Conservation (phyloP, 2,888 invertebrate genomes). For the Bellardia pandia region DNA sequence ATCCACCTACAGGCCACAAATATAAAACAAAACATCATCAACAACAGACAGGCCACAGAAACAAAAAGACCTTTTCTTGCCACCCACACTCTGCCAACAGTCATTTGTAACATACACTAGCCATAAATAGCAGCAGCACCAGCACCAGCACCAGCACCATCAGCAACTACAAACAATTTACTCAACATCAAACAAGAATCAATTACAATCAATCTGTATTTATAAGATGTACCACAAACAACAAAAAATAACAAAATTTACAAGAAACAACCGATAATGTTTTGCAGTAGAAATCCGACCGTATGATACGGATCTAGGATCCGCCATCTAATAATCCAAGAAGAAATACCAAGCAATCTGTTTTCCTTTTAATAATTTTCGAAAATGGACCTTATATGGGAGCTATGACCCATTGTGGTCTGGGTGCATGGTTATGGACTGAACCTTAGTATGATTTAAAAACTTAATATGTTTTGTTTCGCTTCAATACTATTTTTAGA, state of each 20-base stretch:
- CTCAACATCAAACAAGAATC: conserved; percentile 60
- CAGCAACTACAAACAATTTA: conserved; percentile 62
- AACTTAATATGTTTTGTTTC: no score
- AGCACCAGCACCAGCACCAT: conserved; percentile 13
- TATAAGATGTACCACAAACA: conserved; percentile 43
- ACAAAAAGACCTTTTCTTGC: conserved; percentile 25
- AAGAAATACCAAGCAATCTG: no score
- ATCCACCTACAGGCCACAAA: conserved; percentile 44
- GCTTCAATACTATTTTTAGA: no score
- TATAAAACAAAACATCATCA: conserved; percentile 18
- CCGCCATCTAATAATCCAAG: no score
- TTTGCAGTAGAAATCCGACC: no score
- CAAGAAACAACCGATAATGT: neutral
- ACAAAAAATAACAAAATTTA: neutral
- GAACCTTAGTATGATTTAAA: no score
- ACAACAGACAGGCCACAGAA: conserved; percentile 7
- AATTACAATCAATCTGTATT: conserved; percentile 73
- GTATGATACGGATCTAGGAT: no score
- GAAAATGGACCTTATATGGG: no score
- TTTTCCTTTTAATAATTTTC: no score
- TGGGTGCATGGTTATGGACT: no score
- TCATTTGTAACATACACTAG: conserved; percentile 53
- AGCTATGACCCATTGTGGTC: no score
- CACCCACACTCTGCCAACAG: conserved; percentile 37
- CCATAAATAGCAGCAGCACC: conserved; percentile 19